phyloP scores from a whole-genome alignment of 2,888 invertebrate genomes.

The Tenthredo amoena region DNA sequence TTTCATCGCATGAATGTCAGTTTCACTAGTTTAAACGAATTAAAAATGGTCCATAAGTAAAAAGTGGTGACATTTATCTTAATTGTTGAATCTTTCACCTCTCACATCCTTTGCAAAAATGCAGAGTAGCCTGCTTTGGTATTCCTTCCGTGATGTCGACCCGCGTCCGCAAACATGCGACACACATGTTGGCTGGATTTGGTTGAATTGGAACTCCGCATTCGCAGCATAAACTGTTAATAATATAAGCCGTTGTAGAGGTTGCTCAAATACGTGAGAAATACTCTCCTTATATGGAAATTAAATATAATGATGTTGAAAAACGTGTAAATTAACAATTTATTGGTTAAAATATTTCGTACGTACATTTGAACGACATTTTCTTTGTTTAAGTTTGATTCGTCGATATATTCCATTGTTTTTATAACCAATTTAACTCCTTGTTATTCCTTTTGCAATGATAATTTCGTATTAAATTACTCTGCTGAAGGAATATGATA shows the following conservation, averaged over 20 bases:
- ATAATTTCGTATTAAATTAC: neutral
- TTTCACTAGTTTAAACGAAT: neutral
- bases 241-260: neutral
- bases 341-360: conserved; percentile 28
- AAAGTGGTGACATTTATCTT: neutral
- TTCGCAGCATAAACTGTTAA: conserved; percentile 91
- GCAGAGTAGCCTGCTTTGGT: conserved; percentile 94
- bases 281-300: neutral
- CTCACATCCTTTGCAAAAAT: conserved; percentile 96
- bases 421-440: neutral
- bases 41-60: neutral
- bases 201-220: conserved; percentile 96
- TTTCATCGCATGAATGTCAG: neutral
- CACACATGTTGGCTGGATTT: conserved; percentile 99
- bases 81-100: conserved; percentile 81
- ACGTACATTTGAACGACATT: conserved; percentile 29
- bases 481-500: neutral
- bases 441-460: neutral
- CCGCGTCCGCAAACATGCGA: conserved; percentile 93
- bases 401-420: conserved; percentile 34
- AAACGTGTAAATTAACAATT: neutral
- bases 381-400: neutral
- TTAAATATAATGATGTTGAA: neutral
- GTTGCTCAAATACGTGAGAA: neutral
- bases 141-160: conserved; percentile 98